Base-by-base conservation (phyloP, 2,113 vertebrate genomes). In the Toxotes chatareus region DNA sequence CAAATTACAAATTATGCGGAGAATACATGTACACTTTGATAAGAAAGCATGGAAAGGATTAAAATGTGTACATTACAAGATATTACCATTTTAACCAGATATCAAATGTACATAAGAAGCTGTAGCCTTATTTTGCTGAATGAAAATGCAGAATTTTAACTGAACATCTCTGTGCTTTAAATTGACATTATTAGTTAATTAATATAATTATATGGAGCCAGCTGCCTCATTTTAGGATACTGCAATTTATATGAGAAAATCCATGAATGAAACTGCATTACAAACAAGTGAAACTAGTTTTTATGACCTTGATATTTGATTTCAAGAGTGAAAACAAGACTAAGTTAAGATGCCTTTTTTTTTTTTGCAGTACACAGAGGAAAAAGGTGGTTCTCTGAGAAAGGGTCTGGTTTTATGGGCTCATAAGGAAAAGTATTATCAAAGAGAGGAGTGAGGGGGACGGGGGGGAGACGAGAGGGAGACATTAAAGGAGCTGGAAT, bases 401-500 rank as follows among this genome's bases (percentile, higher is more conserved):
- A 90, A 90, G 83, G 71, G 23, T 83, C 79, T 76, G 76, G 78
- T 93, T 95, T 95, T 93, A 94, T 93, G 92, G 82, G 90, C 91
- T 94, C 89, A 90, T 92, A 91, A 93, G 91, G 85, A 90, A 86
- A 93, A 89, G 91, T 91, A 91, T 95, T 92, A 94, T 93, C 91
- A 95, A 94, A 94, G 90, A 85, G 87, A 87, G 82, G 67, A 86
- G 80, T 14, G 79, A 84, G 88, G 76, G 68, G 72, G 79, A 80
- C 70, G 68, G 78, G 70, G 80, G 69, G 80, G 77, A 82, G 89
- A 91, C 78, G 60, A 92, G 90, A 88, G 90, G 92, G 92, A 94
- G 90, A 91, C 92, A 94, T 93, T 94, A 94, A 94, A 92, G 84
- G 88, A 87, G 73, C 91, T 93, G 93, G 94, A 95, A 95, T 93